phyloP scores from a whole-genome alignment of 1,140 invertebrate genomes.

The Euwallacea fornicatus region DNA sequence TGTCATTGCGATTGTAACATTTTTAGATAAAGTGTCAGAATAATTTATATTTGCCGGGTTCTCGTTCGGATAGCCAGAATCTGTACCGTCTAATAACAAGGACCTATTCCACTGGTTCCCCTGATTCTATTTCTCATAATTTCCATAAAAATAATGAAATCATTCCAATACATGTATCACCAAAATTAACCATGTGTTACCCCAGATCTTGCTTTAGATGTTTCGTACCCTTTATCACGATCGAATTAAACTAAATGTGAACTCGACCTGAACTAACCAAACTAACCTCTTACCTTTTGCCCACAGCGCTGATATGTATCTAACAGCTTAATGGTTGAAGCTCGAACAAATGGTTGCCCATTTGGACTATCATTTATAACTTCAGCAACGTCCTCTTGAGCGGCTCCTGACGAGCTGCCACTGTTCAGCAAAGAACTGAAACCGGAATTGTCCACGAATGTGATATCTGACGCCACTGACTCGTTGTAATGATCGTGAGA shows the following conservation, averaged over 20 bases:
- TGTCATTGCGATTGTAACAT: too few relatives aligned
- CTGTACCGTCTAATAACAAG: too few relatives aligned
- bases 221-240: too few relatives aligned
- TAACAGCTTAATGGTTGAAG: constrained; percentile 72
- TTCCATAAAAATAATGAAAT: too few relatives aligned
- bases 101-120: too few relatives aligned
- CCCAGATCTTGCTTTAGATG: too few relatives aligned
- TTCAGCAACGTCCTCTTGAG: constrained; percentile 11
- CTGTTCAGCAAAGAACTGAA: constrained; percentile 10
- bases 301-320: constrained; percentile 71
- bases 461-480: constrained; percentile 4
- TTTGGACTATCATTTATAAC: constrained; percentile 56
- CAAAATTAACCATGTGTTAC: too few relatives aligned
- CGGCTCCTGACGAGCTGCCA: background rate
- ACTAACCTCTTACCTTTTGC: constrained; percentile 60
- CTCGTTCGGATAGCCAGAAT: too few relatives aligned
- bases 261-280: background rate
- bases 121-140: too few relatives aligned
- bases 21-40: too few relatives aligned
- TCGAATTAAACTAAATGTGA: background rate
- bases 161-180: too few relatives aligned
- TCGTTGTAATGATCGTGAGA: constrained; percentile 19
- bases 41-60: too few relatives aligned
- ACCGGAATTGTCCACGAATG: constrained; percentile 25
- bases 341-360: constrained; percentile 66